Percentiles rank a stretch among this genome's conserved stretches.
These are phyloP conservation scores for Amorpha juglandis DNA, from an alignment of 2,888 invertebrate species.

Conservation along the genomic window DNA sequence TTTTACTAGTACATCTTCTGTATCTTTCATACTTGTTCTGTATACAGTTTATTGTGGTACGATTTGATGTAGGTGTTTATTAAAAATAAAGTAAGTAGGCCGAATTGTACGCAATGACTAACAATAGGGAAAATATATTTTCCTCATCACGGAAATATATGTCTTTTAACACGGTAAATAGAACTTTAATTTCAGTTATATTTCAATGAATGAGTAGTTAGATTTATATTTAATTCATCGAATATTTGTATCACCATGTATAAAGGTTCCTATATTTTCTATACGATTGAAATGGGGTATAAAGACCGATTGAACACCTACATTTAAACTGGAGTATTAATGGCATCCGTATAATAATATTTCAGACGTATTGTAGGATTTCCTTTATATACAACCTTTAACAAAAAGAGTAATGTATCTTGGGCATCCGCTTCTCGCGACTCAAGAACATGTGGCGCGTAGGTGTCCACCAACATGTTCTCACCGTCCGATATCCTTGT, in stretches of 20 bases:
- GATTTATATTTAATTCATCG: too few species aligned
- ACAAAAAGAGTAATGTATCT: constrained; percentile 50
- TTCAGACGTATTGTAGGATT: constrained; percentile 5
- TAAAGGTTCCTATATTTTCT: too few species aligned
- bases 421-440: constrained; percentile 46
- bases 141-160: neutral
- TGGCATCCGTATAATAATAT: neutral
- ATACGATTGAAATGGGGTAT: too few species aligned
- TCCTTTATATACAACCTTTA: constrained; percentile 23
- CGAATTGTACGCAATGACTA: neutral
- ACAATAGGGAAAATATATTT: neutral
- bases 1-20: neutral
- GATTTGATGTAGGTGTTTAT: neutral
- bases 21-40: too few species aligned
- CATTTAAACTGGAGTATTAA: neutral
- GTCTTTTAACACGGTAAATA: neutral
- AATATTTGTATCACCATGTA: too few species aligned
- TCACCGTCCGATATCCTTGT: constrained; percentile 50
- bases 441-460: constrained; percentile 55
- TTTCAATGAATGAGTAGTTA: too few species aligned
- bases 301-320: too few species aligned
- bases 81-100: neutral
- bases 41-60: neutral
- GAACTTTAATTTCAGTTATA: neutral
- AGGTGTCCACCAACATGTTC: constrained; percentile 54